A percentile compares a stretch with the other conserved stretches of the same genome.
phyloP scores from a whole-genome alignment of 2,888 invertebrate genomes.

The Euzetes globulus region DNA sequence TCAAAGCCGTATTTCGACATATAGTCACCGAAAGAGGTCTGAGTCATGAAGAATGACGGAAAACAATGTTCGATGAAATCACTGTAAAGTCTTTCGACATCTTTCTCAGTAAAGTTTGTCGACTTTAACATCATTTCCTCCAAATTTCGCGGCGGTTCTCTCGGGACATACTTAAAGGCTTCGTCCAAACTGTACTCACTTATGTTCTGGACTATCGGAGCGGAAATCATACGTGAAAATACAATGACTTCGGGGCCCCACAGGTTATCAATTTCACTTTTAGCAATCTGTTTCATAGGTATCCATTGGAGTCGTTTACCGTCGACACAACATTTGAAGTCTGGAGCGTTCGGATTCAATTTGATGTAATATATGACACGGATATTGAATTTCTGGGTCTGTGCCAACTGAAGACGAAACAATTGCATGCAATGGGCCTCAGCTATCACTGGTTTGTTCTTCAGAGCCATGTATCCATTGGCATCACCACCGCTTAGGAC shows the following conservation, averaged over 20 bases:
- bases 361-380: slow-evolving; percentile 29
- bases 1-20: slow-evolving; percentile 33
- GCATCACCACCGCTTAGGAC: not conserved
- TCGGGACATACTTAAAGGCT: slow-evolving; percentile 27
- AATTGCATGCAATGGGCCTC: slow-evolving; percentile 29
- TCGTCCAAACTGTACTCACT: slow-evolving; percentile 27
- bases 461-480: not conserved
- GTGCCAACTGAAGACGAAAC: slow-evolving; percentile 35
- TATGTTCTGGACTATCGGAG: too few relatives aligned
- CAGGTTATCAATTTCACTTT: slow-evolving; percentile 16
- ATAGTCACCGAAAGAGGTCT: slow-evolving; percentile 33
- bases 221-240: too few relatives aligned
- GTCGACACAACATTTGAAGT: slow-evolving; percentile 31
- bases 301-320: slow-evolving; percentile 27
- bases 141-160: slow-evolving; percentile 33
- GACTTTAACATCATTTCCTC: slow-evolving; percentile 31
- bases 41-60: slow-evolving; percentile 30
- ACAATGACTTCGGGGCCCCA: slow-evolving; percentile 39
- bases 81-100: slow-evolving; percentile 18
- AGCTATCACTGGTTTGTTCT: not conserved
- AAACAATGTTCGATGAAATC: slow-evolving; percentile 35
- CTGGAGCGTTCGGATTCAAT: not conserved
- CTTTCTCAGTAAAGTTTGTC: slow-evolving; percentile 21
- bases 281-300: not conserved
- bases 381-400: slow-evolving; percentile 29